Base-by-base conservation (phyloP, 2,113 vertebrate genomes). In the Riparia riparia region DNA sequence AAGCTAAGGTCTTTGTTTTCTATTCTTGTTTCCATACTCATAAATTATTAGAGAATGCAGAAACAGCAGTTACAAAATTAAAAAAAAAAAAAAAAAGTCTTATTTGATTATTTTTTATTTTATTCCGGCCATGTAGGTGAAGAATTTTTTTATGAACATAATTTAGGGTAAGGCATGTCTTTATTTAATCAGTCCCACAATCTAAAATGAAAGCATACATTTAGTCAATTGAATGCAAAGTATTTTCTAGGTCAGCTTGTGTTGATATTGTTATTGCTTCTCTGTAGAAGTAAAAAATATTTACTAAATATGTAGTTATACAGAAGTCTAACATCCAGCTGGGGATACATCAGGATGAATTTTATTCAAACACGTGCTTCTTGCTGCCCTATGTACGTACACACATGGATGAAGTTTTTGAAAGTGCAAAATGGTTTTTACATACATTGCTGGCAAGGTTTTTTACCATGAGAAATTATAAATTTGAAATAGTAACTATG, bases 371-470 rank as follows among this genome's bases (percentile, higher is more conserved):
- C 32, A 71, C 10, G 14, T 44, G 1, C 64, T 93, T 29, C 15
- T 65, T 90, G 7, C 13, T 60, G 5, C 63, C 7, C 2, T 54
- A 1, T 3, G 0, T 22, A 45, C 12, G 4, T 9, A 53, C 7
- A 45, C 4, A 63, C 3, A 53, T 10, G 12, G 32, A 70, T 44
- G 17, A 82, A 72, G 50, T 1, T 9, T 88, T 72, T 78, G 49
- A 78, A 77, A 8, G 13, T 45, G 8, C 12, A 70, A 32, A 49
- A 29, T 77, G 0, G 57, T 64, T 57, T 88, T 42, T 14, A 47
- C 6, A 12, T 20, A 12, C 2, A 8, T 8, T 57, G 24, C 5
- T 69, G 6, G 5, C 69, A 66, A 19, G 3, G 1, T 21, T 82
- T 37, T 18, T 25, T 54, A 53, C 4, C 7, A 17, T 60, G 6